Evolutionary conservation across 2,113 vertebrate genomes (phyloP), one percentile per base, ranked within the genome.

Genomic region (Melanotaenia duboulayi): DNA sequence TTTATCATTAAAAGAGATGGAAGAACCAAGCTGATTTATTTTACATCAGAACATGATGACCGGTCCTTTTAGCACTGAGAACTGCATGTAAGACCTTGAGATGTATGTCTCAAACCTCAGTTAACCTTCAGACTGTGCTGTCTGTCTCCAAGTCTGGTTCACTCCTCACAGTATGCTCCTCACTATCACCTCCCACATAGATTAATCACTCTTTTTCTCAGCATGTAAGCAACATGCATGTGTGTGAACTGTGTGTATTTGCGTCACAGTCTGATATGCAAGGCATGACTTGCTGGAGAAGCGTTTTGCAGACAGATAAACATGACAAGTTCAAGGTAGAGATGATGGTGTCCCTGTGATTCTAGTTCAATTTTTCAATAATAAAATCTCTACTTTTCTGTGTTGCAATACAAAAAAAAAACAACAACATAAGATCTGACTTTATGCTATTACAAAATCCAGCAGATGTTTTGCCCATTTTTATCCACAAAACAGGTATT

Each of bases 71-170:
- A 73, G 67, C 60, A 56, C 55, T 2, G 25, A 24, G 44, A 35
- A 51, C 28, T 59, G 44, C 2, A 48, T 74, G 81, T 80, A 19
- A 83, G 51, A 73, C 73, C 52, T 25, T n/a, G 17, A 75, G 63
- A 64, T 70, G 4, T 70, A 57, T 1, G 54, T 62, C 60, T 60
- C 13, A 20, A 80, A 66, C 28, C 64, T 86, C 20, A 2, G 62
- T 59, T 32, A 76, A 65, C 66, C 65, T 71, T 58, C 49, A 59
- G 60, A 28, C n/a, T 64, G 55, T 65, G 65, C 69, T 74, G 69
- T 86, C 81, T 81, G 62, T 83, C 73, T 57, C 60, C 58, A 23
- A 82, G 51, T 37, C 69, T 39, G 14, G 46, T 55, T 74, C 32
- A 11, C 35, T 67, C 37, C 22, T 48, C 42, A 10, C 35, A 5